Percentiles rank a stretch among this genome's conserved stretches.
These are phyloP conservation scores for Quadroppia sp. DNA, from an alignment of 2,888 invertebrate species.

Conservation along the genomic window DNA sequence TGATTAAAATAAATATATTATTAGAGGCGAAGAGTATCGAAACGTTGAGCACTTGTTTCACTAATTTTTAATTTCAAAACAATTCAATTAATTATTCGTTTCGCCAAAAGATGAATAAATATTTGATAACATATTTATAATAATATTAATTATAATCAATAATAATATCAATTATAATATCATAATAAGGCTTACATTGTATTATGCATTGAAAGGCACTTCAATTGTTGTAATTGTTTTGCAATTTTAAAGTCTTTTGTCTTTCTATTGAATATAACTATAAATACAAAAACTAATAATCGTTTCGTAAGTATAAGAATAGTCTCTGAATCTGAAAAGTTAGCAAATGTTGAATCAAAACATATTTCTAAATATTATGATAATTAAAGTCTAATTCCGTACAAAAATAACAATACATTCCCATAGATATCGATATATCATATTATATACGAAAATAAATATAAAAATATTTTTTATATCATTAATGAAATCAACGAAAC, in stretches of 20 bases:
- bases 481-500: neutral
- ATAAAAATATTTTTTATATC: too few relatives aligned
- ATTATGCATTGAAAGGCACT: constrained; percentile 1
- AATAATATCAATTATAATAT: neutral
- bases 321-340: constrained; percentile 7
- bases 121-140: constrained; percentile 12
- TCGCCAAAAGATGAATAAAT: constrained; percentile 15
- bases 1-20: neutral
- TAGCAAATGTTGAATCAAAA: neutral
- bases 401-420: constrained; percentile 9
- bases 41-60: constrained; percentile 6
- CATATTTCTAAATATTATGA: neutral
- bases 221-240: neutral
- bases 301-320: constrained; percentile 1
- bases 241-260: neutral
- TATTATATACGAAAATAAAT: too few relatives aligned
- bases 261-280: neutral
- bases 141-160: constrained; percentile 1
- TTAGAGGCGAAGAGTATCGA: neutral
- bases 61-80: neutral
- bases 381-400: neutral
- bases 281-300: neutral
- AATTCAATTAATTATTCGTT: too few relatives aligned
- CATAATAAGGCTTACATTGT: constrained; percentile 5
- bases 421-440: neutral